Conservation (phyloP, 2,888 invertebrate genomes). For the Cistogaster globosa region DNA sequence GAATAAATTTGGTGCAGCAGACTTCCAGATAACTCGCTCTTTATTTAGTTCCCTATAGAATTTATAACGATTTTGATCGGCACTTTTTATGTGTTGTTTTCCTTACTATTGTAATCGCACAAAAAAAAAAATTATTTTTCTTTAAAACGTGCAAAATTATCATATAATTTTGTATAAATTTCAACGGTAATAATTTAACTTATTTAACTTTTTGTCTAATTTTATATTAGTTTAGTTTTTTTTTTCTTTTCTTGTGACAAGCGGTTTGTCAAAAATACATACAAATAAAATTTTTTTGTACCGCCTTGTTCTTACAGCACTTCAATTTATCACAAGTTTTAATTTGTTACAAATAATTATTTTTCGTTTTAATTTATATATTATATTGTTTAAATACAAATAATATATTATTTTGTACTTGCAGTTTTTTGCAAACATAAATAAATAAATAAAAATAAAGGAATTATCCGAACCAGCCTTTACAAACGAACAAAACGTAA, state of each 20-base stretch:
- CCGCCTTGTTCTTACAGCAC: conserved; percentile 3
- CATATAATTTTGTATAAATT: conserved; percentile 15
- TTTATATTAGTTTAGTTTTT: background rate
- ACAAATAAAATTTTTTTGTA: conserved; percentile 13
- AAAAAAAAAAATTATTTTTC: conserved; percentile 8
- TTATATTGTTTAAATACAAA: conserved; percentile 8
- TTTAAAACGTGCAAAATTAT: background rate
- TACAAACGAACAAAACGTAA: conserved; percentile 57
- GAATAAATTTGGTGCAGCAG: too few relatives aligned
- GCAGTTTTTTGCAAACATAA: conserved; percentile 13
- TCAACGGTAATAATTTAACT: conserved; percentile 37
- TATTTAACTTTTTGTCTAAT: conserved; percentile 8
- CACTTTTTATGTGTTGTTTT: background rate
- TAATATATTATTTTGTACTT: conserved; percentile 6
- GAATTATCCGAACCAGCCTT: conserved; percentile 32
- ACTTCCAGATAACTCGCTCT: too few relatives aligned
- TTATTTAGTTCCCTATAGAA: background rate
- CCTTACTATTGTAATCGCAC: background rate
- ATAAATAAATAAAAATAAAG: conserved; percentile 35
- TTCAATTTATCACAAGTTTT: conserved; percentile 17
- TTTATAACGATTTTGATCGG: background rate
- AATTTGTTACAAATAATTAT: conserved; percentile 1
- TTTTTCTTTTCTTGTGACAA: conserved; percentile 43
- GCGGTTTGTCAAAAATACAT: conserved; percentile 36
- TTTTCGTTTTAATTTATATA: conserved; percentile 12